Base-by-base conservation (phyloP, 2,113 vertebrate genomes). In the Tachysurus vachellii region DNA sequence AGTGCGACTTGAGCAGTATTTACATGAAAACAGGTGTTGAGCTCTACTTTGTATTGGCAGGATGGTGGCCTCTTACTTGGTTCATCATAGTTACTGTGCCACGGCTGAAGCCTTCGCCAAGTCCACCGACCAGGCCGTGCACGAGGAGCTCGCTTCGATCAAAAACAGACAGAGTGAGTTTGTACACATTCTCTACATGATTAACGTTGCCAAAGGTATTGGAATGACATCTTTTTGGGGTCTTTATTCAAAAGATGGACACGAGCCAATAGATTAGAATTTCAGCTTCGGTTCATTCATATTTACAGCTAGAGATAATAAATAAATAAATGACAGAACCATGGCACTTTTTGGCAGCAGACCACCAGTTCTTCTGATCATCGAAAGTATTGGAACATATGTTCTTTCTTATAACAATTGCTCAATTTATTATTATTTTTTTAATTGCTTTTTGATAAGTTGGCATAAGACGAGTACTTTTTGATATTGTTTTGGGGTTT, bases 141-240 rank as follows among this genome's bases (percentile, higher is more conserved):
- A 99, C 88, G 98, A 99, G 95, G 98, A 99, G 95, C 95, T 99
- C 93, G 97, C 97, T 92, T 99, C 98, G 93, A 99, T 99, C 95
- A 99, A 99, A 94, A 99, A 99, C 92, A 94, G 98, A 96, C 98
- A 99, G 96, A 97, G 98, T 99, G 96, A 98, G 97, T 93, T 26
- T 73, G 17, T 47, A 31, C 50, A 23, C 50, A 57, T 23, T 14
- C 47, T 11, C 42, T 56, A 42, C 12, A 14, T 44, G 19, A 42
- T 44, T 56, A 42, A 17, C 28, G 56, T 21, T 42, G 59, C 56
- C 56, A 26, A 36, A 21, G 42, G 16, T 57, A 57, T 57, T 11
- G 17, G 28, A 56, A 80, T 12, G 13, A 7, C 42, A 23, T 13
- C 1, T 50, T 50, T 76, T 50, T 1, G 36, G 36, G 36, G 21